phyloP scores from a whole-genome alignment of 2,888 invertebrate genomes.

The Mamestra brassicae region DNA sequence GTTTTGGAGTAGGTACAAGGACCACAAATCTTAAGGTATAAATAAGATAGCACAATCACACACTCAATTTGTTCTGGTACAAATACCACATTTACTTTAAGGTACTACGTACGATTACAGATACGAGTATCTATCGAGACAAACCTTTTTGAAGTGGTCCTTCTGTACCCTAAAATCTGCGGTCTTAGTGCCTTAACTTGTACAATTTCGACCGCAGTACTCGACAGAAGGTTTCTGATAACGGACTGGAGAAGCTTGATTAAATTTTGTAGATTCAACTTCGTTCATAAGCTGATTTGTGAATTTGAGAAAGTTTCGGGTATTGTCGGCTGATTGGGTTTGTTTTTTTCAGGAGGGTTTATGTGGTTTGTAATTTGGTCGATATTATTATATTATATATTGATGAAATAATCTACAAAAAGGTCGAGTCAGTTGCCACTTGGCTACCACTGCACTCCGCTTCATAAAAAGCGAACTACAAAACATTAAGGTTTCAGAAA shows the following conservation, averaged over 20 bases:
- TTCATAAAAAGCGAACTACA: not conserved
- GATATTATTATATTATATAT: too few relatives aligned
- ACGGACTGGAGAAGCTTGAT: slow-evolving; percentile 45
- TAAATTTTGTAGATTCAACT: slow-evolving; percentile 51
- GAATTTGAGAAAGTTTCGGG: slow-evolving; percentile 24
- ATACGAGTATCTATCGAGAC: not conserved
- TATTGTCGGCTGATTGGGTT: slow-evolving; percentile 25
- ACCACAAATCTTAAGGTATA: not conserved
- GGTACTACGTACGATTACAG: not conserved
- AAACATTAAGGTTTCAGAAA: not conserved
- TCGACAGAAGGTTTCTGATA: slow-evolving; percentile 38
- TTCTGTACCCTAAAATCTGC: slow-evolving; percentile 31
- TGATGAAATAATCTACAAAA: too few relatives aligned
- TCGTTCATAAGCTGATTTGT: slow-evolving; percentile 36
- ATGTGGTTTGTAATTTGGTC: slow-evolving; percentile 11
- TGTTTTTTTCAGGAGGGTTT: slow-evolving; percentile 19
- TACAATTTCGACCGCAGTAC: slow-evolving; percentile 35
- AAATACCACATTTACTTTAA: not conserved
- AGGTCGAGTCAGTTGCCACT: not conserved
- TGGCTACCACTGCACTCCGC: not conserved
- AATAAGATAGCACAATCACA: not conserved
- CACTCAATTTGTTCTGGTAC: not conserved
- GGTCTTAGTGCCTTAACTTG: slow-evolving; percentile 22
- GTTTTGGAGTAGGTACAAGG: not conserved
- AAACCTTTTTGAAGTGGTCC: slow-evolving; percentile 21